A percentile compares a stretch with the other conserved stretches of the same genome.
These are phyloP conservation scores for Stegodyphus dumicola DNA, from an alignment of 1,140 invertebrate genomes.

Conservation along the genomic window DNA sequence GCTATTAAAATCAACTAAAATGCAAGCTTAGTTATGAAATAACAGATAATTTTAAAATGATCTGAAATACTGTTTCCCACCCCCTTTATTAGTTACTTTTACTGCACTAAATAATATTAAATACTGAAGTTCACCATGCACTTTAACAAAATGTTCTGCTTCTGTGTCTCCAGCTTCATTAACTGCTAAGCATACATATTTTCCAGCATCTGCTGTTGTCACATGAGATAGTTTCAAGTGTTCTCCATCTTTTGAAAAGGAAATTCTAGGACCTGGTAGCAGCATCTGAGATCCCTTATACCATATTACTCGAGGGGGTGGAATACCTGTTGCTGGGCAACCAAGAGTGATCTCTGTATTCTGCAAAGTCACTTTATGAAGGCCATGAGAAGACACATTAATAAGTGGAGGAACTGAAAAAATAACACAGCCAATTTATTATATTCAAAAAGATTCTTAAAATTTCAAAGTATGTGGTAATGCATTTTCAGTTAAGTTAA, in stretches of 20 bases:
- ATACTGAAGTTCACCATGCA: conserved; percentile 19
- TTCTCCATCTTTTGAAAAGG: conserved; percentile 64
- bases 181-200: conserved; percentile 68
- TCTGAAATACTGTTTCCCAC: too few relatives aligned
- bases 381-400: conserved; percentile 24
- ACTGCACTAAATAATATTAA: too few relatives aligned
- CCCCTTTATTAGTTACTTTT: too few relatives aligned
- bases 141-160: conserved; percentile 48
- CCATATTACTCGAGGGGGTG: conserved; percentile 68
- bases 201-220: conserved; percentile 66
- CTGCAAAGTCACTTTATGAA: conserved; percentile 22
- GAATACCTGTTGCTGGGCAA: conserved; percentile 68
- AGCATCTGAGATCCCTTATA: conserved; percentile 65
- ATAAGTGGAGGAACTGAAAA: conserved; percentile 50
- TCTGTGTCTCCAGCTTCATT: conserved; percentile 67
- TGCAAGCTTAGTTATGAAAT: too few relatives aligned
- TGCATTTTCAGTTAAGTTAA: not conserved
- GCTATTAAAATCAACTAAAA: too few relatives aligned
- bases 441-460: not conserved
- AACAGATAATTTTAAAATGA: too few relatives aligned
- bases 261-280: conserved; percentile 62
- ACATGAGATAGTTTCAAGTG: conserved; percentile 64
- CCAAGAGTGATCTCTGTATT: conserved; percentile 43
- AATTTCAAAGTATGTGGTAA: not conserved
- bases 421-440: not conserved